Evolutionary conservation across 1,140 invertebrate species (phyloP).

Genomic region (Drosophila persimilis): DNA sequence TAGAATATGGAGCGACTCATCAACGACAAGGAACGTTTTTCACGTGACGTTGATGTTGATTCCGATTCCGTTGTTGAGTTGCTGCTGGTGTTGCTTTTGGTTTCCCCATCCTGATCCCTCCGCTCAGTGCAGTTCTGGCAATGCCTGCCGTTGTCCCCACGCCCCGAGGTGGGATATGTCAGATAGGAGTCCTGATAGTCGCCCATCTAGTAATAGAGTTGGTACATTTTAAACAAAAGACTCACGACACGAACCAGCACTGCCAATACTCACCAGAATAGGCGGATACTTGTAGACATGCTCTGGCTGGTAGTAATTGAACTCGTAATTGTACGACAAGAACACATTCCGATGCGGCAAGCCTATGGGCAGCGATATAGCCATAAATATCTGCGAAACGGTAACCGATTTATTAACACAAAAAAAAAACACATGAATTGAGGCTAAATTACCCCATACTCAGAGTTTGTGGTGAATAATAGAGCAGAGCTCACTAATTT

Average conservation of each 20-base stretch:
- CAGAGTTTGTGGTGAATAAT: slow-evolving; percentile 38
- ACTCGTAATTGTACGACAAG: slow-evolving; percentile 90
- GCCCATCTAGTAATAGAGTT: slow-evolving; percentile 41
- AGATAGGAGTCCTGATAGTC: slow-evolving; percentile 57
- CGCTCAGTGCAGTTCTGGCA: slow-evolving; percentile 48
- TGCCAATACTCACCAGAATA: slow-evolving; percentile 51
- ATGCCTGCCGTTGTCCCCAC: slow-evolving; percentile 16
- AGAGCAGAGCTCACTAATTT: slow-evolving; percentile 1
- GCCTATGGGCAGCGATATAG: slow-evolving; percentile 88
- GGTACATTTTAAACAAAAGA: slow-evolving; percentile 6
- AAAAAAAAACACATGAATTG: background rate
- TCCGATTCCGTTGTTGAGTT: background rate
- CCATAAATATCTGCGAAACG: slow-evolving; percentile 85
- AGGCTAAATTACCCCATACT: slow-evolving; percentile 29
- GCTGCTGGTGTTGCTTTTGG: background rate
- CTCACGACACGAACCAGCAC: slow-evolving; percentile 15
- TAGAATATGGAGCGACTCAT: slow-evolving; percentile 66
- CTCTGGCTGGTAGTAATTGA: slow-evolving; percentile 85
- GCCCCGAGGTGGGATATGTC: slow-evolving; percentile 57
- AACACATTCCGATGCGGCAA: slow-evolving; percentile 88
- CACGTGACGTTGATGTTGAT: slow-evolving; percentile 10
- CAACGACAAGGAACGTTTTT: slow-evolving; percentile 40
- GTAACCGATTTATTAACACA: background rate
- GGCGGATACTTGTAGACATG: slow-evolving; percentile 70
- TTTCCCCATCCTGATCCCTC: slow-evolving; percentile 1